Evolutionary conservation across 30 jellyfish, hydroid and myxozoan species (phyloP).

Genomic region (Hydractinia symbiolongicarpus): DNA sequence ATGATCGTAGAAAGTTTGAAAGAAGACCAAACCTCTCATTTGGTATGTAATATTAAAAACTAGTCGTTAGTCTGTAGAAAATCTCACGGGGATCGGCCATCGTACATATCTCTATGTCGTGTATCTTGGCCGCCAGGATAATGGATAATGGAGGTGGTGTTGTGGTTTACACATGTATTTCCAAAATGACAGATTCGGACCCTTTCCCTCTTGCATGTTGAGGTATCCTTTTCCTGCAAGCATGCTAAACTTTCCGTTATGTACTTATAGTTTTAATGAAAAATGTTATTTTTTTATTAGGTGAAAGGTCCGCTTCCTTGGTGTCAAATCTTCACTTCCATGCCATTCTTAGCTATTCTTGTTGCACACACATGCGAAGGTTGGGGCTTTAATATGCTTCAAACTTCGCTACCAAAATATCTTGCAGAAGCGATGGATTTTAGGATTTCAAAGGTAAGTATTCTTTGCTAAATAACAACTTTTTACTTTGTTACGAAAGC

Average conservation of each 20-base stretch:
- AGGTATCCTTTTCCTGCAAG: no score
- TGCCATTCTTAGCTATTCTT: slow-evolving; percentile 74
- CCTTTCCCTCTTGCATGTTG: no score
- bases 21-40: slow-evolving; percentile 57
- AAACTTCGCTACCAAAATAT: slow-evolving; percentile 80
- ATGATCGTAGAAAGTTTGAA: slow-evolving; percentile 70
- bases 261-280: not conserved
- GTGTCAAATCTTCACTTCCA: slow-evolving; percentile 68
- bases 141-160: no score
- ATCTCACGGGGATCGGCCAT: no score
- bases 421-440: slow-evolving; percentile 68
- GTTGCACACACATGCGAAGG: slow-evolving; percentile 97
- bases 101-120: no score
- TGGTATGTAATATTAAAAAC: slow-evolving; percentile 26
- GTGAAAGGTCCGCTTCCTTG: slow-evolving; percentile 65
- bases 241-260: not conserved
- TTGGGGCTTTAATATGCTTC: slow-evolving; percentile 93
- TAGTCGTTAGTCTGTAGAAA: not conserved
- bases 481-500: not conserved
- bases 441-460: slow-evolving; percentile 64
- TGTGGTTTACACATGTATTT: no score
- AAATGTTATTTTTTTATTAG: slow-evolving; percentile 3
- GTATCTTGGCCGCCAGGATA: no score
- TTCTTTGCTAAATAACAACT: not conserved
- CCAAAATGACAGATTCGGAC: no score